phyloP scores from a whole-genome alignment of 2,888 invertebrate species.

The Aphodius sticticus region DNA sequence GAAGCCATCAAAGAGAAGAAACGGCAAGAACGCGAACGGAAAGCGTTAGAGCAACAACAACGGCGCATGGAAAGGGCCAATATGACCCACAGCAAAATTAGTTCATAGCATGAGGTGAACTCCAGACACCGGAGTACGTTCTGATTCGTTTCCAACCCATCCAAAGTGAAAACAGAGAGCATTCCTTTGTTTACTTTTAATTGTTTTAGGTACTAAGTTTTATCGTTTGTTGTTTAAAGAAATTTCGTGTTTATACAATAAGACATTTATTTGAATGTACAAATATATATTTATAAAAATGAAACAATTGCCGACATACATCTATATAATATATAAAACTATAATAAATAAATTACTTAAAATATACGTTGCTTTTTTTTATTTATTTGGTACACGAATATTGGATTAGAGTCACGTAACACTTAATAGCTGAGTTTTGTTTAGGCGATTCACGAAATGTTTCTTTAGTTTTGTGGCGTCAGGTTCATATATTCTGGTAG shows the following conservation, averaged over 20 bases:
- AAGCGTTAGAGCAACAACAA: slow-evolving; percentile 55
- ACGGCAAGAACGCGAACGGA: slow-evolving; percentile 53
- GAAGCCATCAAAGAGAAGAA: slow-evolving; percentile 54
- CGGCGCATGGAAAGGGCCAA: slow-evolving; percentile 52
- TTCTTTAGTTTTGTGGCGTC: slow-evolving; percentile 11
- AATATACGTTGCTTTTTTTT: slow-evolving; percentile 16
- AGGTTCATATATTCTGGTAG: slow-evolving; percentile 23
- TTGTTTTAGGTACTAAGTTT: neutral
- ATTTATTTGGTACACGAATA: slow-evolving; percentile 22
- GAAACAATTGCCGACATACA: slow-evolving; percentile 41
- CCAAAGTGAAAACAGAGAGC: neutral
- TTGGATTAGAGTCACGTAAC: slow-evolving; percentile 8
- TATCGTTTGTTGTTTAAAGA: neutral
- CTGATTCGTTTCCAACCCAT: neutral
- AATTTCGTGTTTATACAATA: neutral
- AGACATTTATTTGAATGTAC: slow-evolving; percentile 47
- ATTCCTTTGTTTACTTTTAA: neutral
- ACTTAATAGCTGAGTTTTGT: slow-evolving; percentile 11
- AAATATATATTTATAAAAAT: slow-evolving; percentile 43
- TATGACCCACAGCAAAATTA: slow-evolving; percentile 49
- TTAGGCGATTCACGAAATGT: neutral
- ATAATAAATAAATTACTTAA: slow-evolving; percentile 46
- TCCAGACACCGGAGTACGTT: neutral
- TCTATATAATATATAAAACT: slow-evolving; percentile 43
- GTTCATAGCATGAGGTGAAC: slow-evolving; percentile 41